Evolutionary conservation across 1,140 invertebrate genomes (phyloP).

Genomic region (Tetragnatha versicolor): DNA sequence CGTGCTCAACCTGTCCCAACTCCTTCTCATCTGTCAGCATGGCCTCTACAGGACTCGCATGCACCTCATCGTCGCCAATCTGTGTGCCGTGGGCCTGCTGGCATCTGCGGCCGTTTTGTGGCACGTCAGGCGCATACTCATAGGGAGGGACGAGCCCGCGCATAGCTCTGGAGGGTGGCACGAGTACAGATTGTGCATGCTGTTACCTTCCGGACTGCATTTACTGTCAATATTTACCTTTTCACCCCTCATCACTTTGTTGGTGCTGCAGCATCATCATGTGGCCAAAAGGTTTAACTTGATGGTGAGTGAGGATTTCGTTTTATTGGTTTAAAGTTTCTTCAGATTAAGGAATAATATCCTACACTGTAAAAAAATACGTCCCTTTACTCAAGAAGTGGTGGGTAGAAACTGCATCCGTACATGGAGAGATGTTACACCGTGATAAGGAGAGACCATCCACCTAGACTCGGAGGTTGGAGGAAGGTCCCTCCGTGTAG

Average conservation of each 20-base stretch:
- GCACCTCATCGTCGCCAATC: constrained; percentile 26
- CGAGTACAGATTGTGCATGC: background rate
- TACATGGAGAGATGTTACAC: too few species aligned
- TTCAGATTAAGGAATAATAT: too few species aligned
- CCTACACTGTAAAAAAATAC: too few species aligned
- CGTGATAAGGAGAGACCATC: too few species aligned
- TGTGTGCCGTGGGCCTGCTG: constrained; percentile 17
- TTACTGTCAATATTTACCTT: constrained; percentile 32
- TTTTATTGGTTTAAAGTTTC: too few species aligned
- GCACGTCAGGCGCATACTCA: background rate
- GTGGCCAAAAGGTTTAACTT: too few species aligned
- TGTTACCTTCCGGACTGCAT: constrained; percentile 22
- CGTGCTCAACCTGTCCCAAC: constrained; percentile 26
- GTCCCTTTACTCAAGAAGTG: too few species aligned
- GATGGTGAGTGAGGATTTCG: too few species aligned
- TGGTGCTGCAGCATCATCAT: constrained; percentile 31
- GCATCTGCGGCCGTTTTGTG: background rate
- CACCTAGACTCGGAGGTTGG: too few species aligned
- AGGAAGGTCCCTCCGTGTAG: too few species aligned
- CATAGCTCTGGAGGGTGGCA: background rate
- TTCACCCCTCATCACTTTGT: constrained; percentile 37
- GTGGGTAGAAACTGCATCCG: too few species aligned
- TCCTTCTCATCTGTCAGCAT: constrained; percentile 23
- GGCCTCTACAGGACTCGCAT: background rate
- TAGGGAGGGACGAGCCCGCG: background rate